A percentile compares a stretch with the other conserved stretches of the same genome.
Evolutionary conservation across 2,113 vertebrate species (phyloP).

Genomic region (Bufo gargarizans): DNA sequence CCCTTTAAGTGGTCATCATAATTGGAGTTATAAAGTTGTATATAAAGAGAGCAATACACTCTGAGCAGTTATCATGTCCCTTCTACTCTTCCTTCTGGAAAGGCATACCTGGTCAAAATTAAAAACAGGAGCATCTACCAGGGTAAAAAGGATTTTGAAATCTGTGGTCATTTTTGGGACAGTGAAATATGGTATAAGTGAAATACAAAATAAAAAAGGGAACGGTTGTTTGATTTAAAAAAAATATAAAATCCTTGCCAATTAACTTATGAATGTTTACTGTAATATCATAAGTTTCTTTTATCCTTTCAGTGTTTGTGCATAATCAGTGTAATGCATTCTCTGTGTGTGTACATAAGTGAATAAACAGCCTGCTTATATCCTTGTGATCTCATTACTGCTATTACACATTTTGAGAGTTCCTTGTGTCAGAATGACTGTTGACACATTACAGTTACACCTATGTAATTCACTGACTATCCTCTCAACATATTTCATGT

Average conservation of each 20-base stretch:
- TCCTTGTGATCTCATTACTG: conserved; percentile 29
- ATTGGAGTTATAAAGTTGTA: too few species aligned
- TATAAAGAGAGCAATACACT: too few species aligned
- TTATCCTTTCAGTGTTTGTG: background rate
- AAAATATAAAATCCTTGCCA: background rate
- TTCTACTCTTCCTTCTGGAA: too few species aligned
- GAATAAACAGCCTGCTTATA: conserved; percentile 7
- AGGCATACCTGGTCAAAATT: too few species aligned
- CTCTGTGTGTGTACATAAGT: background rate
- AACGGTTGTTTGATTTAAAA: background rate
- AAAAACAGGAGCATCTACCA: too few species aligned
- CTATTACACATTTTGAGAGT: background rate
- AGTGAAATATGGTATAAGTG: background rate
- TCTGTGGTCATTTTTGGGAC: too few species aligned
- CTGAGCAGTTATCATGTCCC: too few species aligned
- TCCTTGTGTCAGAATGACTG: background rate
- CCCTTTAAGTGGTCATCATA: too few species aligned
- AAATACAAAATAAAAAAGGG: background rate
- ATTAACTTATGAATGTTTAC: background rate
- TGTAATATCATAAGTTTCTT: background rate
- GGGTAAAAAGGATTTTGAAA: too few species aligned
- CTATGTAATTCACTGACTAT: background rate
- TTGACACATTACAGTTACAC: background rate
- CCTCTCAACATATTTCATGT: too few species aligned
- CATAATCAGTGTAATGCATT: conserved; percentile 19